Evolutionary conservation across 2,113 vertebrate species (phyloP), one percentile per base, ranked within the genome.

Genomic region (Hassar affinis): DNA sequence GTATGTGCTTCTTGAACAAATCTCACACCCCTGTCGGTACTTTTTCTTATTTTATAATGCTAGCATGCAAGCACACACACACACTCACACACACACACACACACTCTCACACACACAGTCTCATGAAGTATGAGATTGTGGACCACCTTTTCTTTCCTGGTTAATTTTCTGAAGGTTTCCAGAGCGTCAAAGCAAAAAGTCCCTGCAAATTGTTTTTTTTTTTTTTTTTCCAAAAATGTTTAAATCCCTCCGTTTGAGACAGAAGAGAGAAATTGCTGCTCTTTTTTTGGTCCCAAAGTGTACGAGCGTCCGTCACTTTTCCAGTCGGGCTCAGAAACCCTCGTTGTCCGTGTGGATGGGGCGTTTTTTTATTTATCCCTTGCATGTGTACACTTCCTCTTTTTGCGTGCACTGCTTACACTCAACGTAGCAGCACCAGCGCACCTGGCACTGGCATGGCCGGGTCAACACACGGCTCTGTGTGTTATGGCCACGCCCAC

Each of bases 341-440:
- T 81, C 64, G 79, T 81, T 81, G 51, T 54, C 35, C 72, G 25
- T 11, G 59, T 38, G 38, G 30, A n/a, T 59, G 22, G 27, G 30
- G 49, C 15, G 2, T 38, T 30, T 35, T 52, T 18, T 10, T 74
- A 33, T 71, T 74, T 95, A 97, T 87, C 95, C 97, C 87, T 99
- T 99, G 92, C 98, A 99, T 87, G 98, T 99, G 80, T 99, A 99
- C 75, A 99, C 96, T 89, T 99, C 98, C 88, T 99, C 98, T 10
- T 96, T 94, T 93, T 99, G 98, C 0, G 97, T 98, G 90, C 98
- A 99, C 82, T 99, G 97, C 90, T 98, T 96, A 92, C 98, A 99
- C 90, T 99, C 98, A 80, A 99, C 98, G 0, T 99, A 99, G 93
- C 98, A 99, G 93, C 98, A 99, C 98, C 98, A 99, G 85, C 98